phyloP scores from a whole-genome alignment of 2,888 invertebrate genomes.

The Blastobasis adustella region DNA sequence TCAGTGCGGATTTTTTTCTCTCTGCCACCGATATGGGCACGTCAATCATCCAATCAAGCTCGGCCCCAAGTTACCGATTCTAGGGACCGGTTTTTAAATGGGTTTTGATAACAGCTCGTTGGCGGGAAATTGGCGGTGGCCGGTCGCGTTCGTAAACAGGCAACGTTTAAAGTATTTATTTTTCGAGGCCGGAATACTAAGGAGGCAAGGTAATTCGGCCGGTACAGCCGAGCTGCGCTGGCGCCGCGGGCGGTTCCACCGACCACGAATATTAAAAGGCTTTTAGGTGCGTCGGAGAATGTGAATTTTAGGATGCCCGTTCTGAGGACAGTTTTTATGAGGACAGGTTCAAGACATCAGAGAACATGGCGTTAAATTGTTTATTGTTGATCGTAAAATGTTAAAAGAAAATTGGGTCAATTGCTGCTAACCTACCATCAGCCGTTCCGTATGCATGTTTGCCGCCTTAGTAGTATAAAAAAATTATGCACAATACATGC shows the following conservation, averaged over 20 bases:
- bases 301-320: background rate
- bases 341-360: too few species aligned
- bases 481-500: too few species aligned
- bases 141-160: constrained; percentile 33
- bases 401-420: too few species aligned
- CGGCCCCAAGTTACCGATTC: constrained; percentile 5
- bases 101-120: constrained; percentile 13
- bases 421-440: too few species aligned
- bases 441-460: too few species aligned
- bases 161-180: constrained; percentile 50
- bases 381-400: too few species aligned
- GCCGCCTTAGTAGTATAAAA: too few species aligned
- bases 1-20: constrained; percentile 27
- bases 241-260: constrained; percentile 20
- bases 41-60: constrained; percentile 66
- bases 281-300: constrained; percentile 1
- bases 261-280: constrained; percentile 4
- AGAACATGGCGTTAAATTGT: too few species aligned
- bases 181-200: constrained; percentile 45
- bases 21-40: constrained; percentile 25
- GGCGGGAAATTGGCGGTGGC: constrained; percentile 34
- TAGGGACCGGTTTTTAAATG: background rate
- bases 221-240: constrained; percentile 42
- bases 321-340: background rate
- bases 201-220: constrained; percentile 55